phyloP scores from a whole-genome alignment of 2,797 vertebrate genomes.

The Epinephelus malabaricus region DNA sequence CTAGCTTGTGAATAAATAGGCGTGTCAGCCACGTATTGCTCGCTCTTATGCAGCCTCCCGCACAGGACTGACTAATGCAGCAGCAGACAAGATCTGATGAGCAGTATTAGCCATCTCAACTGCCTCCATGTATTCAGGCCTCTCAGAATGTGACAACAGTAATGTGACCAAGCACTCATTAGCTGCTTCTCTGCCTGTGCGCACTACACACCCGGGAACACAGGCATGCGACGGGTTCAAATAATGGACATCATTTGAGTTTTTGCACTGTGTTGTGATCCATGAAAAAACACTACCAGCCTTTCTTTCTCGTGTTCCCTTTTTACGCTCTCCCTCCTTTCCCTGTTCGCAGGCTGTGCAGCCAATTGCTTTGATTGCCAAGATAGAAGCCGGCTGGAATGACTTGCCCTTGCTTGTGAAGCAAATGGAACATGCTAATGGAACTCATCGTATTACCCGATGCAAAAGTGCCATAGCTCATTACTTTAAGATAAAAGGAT shows the following conservation, averaged over 20 bases:
- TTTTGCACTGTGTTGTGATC: conserved; percentile 91
- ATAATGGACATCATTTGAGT: conserved; percentile 88
- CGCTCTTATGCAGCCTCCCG: conserved; percentile 42
- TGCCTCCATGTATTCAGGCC: conserved; percentile 51
- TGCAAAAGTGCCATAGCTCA: conserved; percentile 99
- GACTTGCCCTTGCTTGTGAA: conserved; percentile 98
- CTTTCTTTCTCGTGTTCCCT: conserved; percentile 72
- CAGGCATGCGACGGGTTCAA: conserved; percentile 87
- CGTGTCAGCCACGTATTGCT: conserved; percentile 25
- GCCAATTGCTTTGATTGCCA: conserved; percentile 98
- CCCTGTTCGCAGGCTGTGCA: conserved; percentile 90
- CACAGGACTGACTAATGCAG: conserved; percentile 52
- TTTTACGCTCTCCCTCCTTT: conserved; percentile 69
- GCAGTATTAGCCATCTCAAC: conserved; percentile 48
- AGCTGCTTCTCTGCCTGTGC: conserved; percentile 45
- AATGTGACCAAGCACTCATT: conserved; percentile 63
- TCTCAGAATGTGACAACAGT: conserved; percentile 64
- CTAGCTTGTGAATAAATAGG: conserved; percentile 50
- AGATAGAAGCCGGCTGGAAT: conserved; percentile 95
- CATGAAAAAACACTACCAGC: conserved; percentile 89
- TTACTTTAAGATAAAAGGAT: conserved; percentile 99
- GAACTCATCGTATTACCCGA: conserved; percentile 99
- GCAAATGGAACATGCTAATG: conserved; percentile 99
- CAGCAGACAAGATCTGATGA: conserved; percentile 59
- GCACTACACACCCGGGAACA: conserved; percentile 39